Conservation (phyloP, 2,797 vertebrate species). For the Acipenser oxyrinchus region DNA sequence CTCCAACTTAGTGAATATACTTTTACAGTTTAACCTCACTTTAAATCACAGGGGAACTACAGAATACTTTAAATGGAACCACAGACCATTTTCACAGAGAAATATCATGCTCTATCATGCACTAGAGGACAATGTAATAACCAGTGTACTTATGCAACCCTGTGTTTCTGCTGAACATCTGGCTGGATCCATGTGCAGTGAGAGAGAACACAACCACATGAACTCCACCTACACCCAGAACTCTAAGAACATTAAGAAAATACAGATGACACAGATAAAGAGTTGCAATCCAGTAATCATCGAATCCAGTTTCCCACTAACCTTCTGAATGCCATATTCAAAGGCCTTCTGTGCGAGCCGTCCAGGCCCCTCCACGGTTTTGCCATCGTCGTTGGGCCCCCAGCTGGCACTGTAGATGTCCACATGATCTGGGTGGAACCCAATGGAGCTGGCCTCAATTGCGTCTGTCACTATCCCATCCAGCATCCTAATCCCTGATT, state of each 20-base stretch:
- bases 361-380: slow-evolving; percentile 92
- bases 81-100: too few relatives aligned
- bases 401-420: slow-evolving; percentile 98
- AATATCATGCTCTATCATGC: too few relatives aligned
- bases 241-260: background rate
- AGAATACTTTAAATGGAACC: too few relatives aligned
- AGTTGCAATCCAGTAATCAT: background rate
- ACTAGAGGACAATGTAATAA: too few relatives aligned
- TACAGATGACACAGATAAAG: background rate
- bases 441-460: slow-evolving; percentile 95
- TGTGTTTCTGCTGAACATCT: too few relatives aligned
- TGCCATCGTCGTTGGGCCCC: slow-evolving; percentile 95
- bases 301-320: slow-evolving; percentile 30
- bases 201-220: background rate
- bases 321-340: slow-evolving; percentile 91
- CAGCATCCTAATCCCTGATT: slow-evolving; percentile 87
- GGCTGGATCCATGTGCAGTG: too few relatives aligned
- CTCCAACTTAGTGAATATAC: too few relatives aligned
- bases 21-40: too few relatives aligned
- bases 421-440: slow-evolving; percentile 88
- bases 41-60: too few relatives aligned
- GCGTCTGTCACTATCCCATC: slow-evolving; percentile 95
- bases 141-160: too few relatives aligned
- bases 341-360: slow-evolving; percentile 93
- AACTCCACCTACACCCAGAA: background rate